Conservation (phyloP, 2,888 invertebrate species). For the Dromius quadrimaculatus region DNA sequence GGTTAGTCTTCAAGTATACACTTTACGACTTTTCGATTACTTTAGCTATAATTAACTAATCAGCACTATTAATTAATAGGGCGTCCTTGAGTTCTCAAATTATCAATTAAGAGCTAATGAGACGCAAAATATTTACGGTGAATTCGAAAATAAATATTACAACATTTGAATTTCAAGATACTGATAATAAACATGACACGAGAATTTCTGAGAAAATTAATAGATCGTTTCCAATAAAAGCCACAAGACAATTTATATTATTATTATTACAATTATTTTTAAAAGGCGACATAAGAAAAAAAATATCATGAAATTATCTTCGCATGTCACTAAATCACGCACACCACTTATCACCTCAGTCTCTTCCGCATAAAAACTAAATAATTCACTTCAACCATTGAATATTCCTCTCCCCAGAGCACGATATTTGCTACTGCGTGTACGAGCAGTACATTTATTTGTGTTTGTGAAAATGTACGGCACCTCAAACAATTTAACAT, state of each 20-base stretch:
- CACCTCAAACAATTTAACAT: conserved; percentile 5
- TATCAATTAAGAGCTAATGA: conserved; percentile 26
- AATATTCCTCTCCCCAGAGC: conserved; percentile 1
- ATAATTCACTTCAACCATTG: too few relatives aligned
- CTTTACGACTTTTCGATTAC: conserved; percentile 7
- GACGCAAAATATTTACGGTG: conserved; percentile 32
- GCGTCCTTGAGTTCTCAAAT: conserved; percentile 14
- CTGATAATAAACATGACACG: too few relatives aligned
- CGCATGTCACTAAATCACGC: too few relatives aligned
- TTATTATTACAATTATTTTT: too few relatives aligned
- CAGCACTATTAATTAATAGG: conserved; percentile 25
- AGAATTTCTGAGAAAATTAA: too few relatives aligned
- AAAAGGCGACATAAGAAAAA: too few relatives aligned
- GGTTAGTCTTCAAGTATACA: conserved; percentile 19
- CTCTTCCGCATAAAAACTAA: too few relatives aligned
- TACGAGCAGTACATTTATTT: neutral
- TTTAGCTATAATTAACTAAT: conserved; percentile 27
- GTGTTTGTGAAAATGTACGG: neutral
- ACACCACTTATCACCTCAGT: too few relatives aligned
- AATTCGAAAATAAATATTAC: conserved; percentile 30
- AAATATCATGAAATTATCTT: too few relatives aligned
- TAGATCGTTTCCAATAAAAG: too few relatives aligned
- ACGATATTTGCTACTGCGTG: neutral
- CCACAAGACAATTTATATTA: too few relatives aligned
- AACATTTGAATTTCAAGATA: neutral